Percentiles rank a stretch among this genome's conserved stretches.
phyloP scores from a whole-genome alignment of 2,113 vertebrate genomes.

The Callospermophilus lateralis region DNA sequence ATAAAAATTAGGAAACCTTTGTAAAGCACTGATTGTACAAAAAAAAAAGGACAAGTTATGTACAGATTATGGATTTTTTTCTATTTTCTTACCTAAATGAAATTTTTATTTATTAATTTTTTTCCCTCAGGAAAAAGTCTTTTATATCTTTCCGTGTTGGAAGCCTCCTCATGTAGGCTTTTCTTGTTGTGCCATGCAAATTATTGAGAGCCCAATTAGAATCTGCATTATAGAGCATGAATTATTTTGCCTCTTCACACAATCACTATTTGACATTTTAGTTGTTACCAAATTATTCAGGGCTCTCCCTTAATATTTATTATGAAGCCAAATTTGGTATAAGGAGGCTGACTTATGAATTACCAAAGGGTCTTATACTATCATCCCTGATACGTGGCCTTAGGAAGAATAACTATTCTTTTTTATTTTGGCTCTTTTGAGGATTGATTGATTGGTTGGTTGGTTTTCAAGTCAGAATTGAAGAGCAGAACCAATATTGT shows the following conservation, averaged over 20 bases:
- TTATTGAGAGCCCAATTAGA: not conserved
- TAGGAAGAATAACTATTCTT: slow-evolving; percentile 2
- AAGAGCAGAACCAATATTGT: not conserved
- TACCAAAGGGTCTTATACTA: not conserved
- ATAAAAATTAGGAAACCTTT: slow-evolving; percentile 34
- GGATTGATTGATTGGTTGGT: not conserved
- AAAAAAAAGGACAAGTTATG: not conserved
- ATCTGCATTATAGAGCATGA: not conserved
- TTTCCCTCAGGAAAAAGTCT: slow-evolving; percentile 65
- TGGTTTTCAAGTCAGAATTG: slow-evolving; percentile 2
- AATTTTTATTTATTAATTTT: slow-evolving; percentile 56
- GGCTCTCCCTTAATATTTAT: slow-evolving; percentile 13
- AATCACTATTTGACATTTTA: not conserved
- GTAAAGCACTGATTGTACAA: slow-evolving; percentile 68
- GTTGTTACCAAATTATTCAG: not conserved
- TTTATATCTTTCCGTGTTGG: slow-evolving; percentile 27
- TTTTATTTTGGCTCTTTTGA: not conserved
- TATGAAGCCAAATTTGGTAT: not conserved
- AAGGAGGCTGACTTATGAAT: slow-evolving; percentile 24
- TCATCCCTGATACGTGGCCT: not conserved
- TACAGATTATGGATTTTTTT: slow-evolving; percentile 22
- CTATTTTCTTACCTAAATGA: slow-evolving; percentile 56
- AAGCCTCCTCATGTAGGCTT: not conserved
- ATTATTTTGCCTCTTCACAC: not conserved
- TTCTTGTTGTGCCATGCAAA: not conserved